Percentiles rank a stretch among this genome's conserved stretches.
These are phyloP conservation scores for Oscheius sp. DNA, from an alignment of 2,888 invertebrate genomes.

Conservation along the genomic window DNA sequence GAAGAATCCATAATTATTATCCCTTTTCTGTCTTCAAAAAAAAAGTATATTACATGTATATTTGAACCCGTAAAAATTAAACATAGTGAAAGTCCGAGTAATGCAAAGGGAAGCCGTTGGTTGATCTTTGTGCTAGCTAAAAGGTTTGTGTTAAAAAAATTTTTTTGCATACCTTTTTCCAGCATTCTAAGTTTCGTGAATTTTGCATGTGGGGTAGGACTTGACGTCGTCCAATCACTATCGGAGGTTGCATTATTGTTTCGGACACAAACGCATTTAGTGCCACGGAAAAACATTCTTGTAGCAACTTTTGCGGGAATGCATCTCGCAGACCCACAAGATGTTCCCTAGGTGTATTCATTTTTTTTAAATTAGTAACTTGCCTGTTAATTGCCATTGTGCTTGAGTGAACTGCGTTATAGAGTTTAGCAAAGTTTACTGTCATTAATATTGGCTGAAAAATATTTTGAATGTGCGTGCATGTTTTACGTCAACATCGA, in stretches of 20 bases:
- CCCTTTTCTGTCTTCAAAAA: too few relatives aligned
- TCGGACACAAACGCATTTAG: slow-evolving; percentile 12
- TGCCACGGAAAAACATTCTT: slow-evolving; percentile 7
- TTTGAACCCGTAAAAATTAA: slow-evolving; percentile 8
- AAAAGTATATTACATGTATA: too few relatives aligned
- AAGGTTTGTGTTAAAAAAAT: neutral
- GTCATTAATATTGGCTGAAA: slow-evolving; percentile 8
- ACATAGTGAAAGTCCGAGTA: slow-evolving; percentile 23
- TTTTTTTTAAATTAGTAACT: neutral
- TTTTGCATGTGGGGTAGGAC: slow-evolving; percentile 9
- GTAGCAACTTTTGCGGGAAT: neutral
- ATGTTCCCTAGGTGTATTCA: neutral
- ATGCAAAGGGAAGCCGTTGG: slow-evolving; percentile 7
- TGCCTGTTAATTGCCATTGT: slow-evolving; percentile 8
- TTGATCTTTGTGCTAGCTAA: slow-evolving; percentile 11
- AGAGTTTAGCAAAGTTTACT: slow-evolving; percentile 11
- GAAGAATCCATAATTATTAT: neutral
- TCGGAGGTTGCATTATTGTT: slow-evolving; percentile 7
- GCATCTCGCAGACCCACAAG: neutral
- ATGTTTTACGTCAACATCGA: slow-evolving; percentile 22
- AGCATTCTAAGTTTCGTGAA: slow-evolving; percentile 12
- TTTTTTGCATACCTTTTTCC: slow-evolving; percentile 15
- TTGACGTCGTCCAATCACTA: neutral
- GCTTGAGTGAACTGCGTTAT: slow-evolving; percentile 23
- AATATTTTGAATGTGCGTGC: neutral